Percentiles rank a stretch among this genome's conserved stretches.
phyloP scores from a whole-genome alignment of 2,888 invertebrate genomes.

The Ferdinandea cuprea region DNA sequence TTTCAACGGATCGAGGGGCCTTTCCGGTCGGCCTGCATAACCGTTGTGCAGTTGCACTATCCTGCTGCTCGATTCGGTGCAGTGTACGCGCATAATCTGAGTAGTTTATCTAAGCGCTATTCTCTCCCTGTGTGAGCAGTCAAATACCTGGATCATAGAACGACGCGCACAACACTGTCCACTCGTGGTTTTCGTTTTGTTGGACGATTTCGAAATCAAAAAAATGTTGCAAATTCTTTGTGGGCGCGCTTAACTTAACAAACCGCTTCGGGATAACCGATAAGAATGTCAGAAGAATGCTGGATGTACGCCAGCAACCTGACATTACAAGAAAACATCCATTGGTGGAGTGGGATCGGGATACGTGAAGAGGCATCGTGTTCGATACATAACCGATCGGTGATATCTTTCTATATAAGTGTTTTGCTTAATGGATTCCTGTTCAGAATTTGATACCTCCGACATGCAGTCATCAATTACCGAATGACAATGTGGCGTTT shows the following conservation, averaged over 20 bases:
- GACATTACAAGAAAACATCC: slow-evolving; percentile 46
- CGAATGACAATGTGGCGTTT: slow-evolving; percentile 66
- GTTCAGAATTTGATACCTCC: slow-evolving; percentile 76
- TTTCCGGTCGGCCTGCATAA: slow-evolving; percentile 12
- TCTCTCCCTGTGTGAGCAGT: slow-evolving; percentile 56
- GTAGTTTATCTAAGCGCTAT: slow-evolving; percentile 66
- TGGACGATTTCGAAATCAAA: slow-evolving; percentile 38
- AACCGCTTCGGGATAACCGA: slow-evolving; percentile 72
- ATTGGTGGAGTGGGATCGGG: background rate
- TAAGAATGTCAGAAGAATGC: slow-evolving; percentile 63
- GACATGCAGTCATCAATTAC: slow-evolving; percentile 76
- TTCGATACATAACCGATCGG: slow-evolving; percentile 67
- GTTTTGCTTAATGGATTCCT: slow-evolving; percentile 77
- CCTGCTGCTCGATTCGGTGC: slow-evolving; percentile 62
- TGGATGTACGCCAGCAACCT: slow-evolving; percentile 56
- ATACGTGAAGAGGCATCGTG: slow-evolving; percentile 20
- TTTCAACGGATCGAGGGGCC: slow-evolving; percentile 27
- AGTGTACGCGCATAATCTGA: slow-evolving; percentile 53
- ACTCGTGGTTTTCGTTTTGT: slow-evolving; percentile 11
- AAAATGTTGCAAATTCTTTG: slow-evolving; percentile 72
- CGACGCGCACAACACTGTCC: slow-evolving; percentile 10
- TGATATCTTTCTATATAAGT: slow-evolving; percentile 77
- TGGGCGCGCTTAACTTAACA: slow-evolving; percentile 74
- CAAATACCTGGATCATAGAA: slow-evolving; percentile 50
- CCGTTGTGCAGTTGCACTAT: slow-evolving; percentile 57